Percentiles rank a stretch among this genome's conserved stretches.
Evolutionary conservation across 2,797 vertebrate species (phyloP).

Genomic region (Ispidina picta): DNA sequence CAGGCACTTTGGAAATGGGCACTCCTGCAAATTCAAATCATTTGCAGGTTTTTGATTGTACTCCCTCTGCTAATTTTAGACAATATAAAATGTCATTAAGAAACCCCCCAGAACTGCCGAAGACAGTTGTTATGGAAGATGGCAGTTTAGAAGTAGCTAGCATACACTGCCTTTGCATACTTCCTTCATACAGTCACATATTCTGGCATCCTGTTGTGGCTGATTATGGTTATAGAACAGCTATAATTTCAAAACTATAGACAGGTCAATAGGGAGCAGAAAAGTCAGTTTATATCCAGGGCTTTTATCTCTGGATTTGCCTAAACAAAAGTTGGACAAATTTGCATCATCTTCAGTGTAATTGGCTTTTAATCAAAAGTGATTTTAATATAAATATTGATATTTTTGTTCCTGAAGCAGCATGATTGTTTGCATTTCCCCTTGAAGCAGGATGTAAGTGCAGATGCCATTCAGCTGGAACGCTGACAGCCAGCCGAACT

Average conservation of each 20-base stretch:
- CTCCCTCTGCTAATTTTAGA: neutral
- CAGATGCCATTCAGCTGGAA: conserved; percentile 66
- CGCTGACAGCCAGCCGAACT: conserved; percentile 57
- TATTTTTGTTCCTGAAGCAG: conserved; percentile 58
- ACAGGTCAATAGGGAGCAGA: conserved; percentile 5
- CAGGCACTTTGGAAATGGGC: neutral
- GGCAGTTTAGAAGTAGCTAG: neutral
- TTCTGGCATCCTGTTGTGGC: neutral
- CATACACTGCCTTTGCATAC: neutral
- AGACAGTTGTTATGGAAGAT: neutral
- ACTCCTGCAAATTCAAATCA: neutral
- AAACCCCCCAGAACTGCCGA: neutral
- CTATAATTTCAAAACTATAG: conserved; percentile 26
- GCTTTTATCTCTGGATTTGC: conserved; percentile 54
- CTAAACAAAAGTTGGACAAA: conserved; percentile 55
- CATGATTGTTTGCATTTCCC: conserved; percentile 54
- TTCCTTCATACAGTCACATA: neutral
- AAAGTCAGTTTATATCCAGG: neutral
- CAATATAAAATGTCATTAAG: neutral
- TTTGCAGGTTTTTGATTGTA: neutral
- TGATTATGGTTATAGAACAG: neutral
- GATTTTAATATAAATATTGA: conserved; percentile 72
- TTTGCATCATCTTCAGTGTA: conserved; percentile 66
- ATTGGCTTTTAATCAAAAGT: conserved; percentile 66
- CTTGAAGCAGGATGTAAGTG: conserved; percentile 67